A percentile compares a stretch with the other conserved stretches of the same genome.
phyloP scores from a whole-genome alignment of 2,797 vertebrate species.

The Florisuga fusca region DNA sequence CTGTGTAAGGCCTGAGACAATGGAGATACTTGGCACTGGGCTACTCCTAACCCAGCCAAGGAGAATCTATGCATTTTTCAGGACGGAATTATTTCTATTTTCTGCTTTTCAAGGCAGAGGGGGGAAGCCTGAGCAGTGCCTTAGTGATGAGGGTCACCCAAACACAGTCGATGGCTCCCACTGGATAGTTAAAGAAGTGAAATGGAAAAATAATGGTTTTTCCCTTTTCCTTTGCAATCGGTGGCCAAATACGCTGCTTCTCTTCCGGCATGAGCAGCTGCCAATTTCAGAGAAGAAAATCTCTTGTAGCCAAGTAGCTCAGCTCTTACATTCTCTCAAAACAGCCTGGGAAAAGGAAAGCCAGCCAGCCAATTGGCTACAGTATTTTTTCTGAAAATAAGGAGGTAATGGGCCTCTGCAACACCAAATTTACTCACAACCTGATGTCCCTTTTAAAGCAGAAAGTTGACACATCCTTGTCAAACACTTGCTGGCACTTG shows the following conservation, averaged over 20 bases:
- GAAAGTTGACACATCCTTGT: not conserved
- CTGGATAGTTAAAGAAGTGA: slow-evolving; percentile 68
- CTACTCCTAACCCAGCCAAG: slow-evolving; percentile 3
- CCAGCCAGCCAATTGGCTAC: not conserved
- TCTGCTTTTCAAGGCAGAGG: slow-evolving; percentile 26
- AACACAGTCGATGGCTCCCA: slow-evolving; percentile 66
- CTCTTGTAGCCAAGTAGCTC: slow-evolving; percentile 51
- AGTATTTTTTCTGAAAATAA: not conserved
- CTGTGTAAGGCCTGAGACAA: slow-evolving; percentile 67
- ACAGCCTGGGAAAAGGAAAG: slow-evolving; percentile 56
- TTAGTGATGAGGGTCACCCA: slow-evolving; percentile 53
- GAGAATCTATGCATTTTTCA: slow-evolving; percentile 44
- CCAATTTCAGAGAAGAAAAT: slow-evolving; percentile 58
- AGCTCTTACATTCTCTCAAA: slow-evolving; percentile 18
- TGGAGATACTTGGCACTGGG: slow-evolving; percentile 52
- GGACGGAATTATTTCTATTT: not conserved
- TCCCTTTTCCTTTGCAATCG: slow-evolving; percentile 48
- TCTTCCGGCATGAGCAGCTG: slow-evolving; percentile 57
- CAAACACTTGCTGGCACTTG: not conserved
- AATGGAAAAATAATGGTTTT: slow-evolving; percentile 68
- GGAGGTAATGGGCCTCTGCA: not conserved
- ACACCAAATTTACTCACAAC: not conserved
- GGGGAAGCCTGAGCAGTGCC: slow-evolving; percentile 28
- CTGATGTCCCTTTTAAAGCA: not conserved
- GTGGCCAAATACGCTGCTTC: slow-evolving; percentile 42